Evolutionary conservation across 2,113 vertebrate genomes (phyloP).

Genomic region (Misgurnus mizolepis): DNA sequence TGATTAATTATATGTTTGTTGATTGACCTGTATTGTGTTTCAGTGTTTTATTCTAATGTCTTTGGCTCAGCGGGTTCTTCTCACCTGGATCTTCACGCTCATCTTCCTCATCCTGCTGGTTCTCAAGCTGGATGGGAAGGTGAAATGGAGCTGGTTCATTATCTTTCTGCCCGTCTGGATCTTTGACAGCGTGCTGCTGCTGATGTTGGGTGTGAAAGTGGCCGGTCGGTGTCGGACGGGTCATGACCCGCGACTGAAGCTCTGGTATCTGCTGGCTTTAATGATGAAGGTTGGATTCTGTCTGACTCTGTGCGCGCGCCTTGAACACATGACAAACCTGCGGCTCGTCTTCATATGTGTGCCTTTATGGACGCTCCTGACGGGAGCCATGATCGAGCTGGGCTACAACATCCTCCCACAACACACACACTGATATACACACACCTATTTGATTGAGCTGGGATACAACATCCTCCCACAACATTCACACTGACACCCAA

Average conservation of each 20-base stretch:
- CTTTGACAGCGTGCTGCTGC: conserved; percentile 89
- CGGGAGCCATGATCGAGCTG: conserved; percentile 87
- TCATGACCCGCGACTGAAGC: conserved; percentile 86
- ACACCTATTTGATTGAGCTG: background rate
- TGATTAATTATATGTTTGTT: too few species aligned
- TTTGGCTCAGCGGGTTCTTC: conserved; percentile 91
- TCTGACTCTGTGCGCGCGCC: conserved; percentile 86
- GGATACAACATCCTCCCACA: background rate
- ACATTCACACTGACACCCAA: background rate
- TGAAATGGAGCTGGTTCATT: conserved; percentile 96
- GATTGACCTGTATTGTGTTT: background rate
- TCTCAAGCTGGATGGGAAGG: conserved; percentile 93
- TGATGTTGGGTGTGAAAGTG: conserved; percentile 93
- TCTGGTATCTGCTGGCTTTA: conserved; percentile 91
- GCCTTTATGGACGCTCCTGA: conserved; percentile 87
- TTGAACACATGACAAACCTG: conserved; percentile 82
- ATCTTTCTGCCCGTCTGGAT: conserved; percentile 96
- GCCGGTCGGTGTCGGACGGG: conserved; percentile 89
- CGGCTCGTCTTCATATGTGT: conserved; percentile 87
- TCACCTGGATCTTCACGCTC: conserved; percentile 93
- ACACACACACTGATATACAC: background rate
- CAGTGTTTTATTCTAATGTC: conserved; percentile 77
- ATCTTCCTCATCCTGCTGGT: conserved; percentile 94
- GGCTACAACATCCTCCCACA: conserved; percentile 86
- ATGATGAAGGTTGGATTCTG: conserved; percentile 91